A percentile compares a stretch with the other conserved stretches of the same genome.
These are phyloP conservation scores for Yponomeuta cagnagella DNA, from an alignment of 2,888 invertebrate genomes.

Conservation along the genomic window DNA sequence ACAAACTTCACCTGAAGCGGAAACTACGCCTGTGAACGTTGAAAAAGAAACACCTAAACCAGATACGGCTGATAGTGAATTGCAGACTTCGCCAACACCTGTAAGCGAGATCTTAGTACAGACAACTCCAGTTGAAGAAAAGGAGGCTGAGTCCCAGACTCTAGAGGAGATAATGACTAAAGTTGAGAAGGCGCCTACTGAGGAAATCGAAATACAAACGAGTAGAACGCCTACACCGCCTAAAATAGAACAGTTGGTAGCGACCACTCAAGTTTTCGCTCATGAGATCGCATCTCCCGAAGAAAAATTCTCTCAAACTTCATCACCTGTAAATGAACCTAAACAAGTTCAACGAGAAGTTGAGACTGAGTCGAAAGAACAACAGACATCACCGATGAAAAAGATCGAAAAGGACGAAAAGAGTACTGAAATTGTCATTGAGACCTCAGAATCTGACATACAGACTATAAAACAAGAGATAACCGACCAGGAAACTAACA, in stretches of 20 bases:
- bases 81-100: slow-evolving; percentile 73
- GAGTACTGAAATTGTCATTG: slow-evolving; percentile 50
- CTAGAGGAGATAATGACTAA: slow-evolving; percentile 39
- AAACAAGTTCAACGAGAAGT: slow-evolving; percentile 46
- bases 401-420: slow-evolving; percentile 50
- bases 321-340: slow-evolving; percentile 41
- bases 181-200: slow-evolving; percentile 53
- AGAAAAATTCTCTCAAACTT: slow-evolving; percentile 71
- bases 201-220: slow-evolving; percentile 61
- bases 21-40: slow-evolving; percentile 20
- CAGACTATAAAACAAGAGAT: slow-evolving; percentile 51
- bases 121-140: slow-evolving; percentile 74
- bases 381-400: slow-evolving; percentile 73
- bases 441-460: slow-evolving; percentile 57
- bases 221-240: slow-evolving; percentile 55
- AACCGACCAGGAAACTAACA: slow-evolving; percentile 56
- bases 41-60: slow-evolving; percentile 37
- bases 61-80: slow-evolving; percentile 52
- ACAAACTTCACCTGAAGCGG: slow-evolving; percentile 76
- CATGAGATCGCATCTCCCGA: slow-evolving; percentile 50
- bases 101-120: slow-evolving; percentile 74
- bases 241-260: slow-evolving; percentile 60
- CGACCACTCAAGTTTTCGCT: slow-evolving; percentile 71
- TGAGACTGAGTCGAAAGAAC: slow-evolving; percentile 64
- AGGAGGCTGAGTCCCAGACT: slow-evolving; percentile 60